Percentiles rank a stretch among this genome's conserved stretches.
phyloP scores from a whole-genome alignment of 2,113 vertebrate species.

The Rousettus leschenaultii region DNA sequence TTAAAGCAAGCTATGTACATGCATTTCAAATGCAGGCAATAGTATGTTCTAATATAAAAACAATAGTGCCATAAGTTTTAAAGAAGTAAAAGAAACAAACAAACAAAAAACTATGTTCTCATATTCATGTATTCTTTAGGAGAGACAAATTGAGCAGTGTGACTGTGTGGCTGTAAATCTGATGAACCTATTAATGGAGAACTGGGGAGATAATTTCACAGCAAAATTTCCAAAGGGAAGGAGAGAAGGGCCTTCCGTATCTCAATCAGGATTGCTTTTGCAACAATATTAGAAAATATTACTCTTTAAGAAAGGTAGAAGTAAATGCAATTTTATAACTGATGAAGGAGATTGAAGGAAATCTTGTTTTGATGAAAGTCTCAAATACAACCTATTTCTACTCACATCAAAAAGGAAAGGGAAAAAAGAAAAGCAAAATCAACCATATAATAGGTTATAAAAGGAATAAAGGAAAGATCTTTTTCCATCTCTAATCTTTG shows the following conservation, averaged over 20 bases:
- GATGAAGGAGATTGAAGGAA: not conserved
- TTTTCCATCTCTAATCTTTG: not conserved
- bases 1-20: not conserved
- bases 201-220: not conserved
- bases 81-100: not conserved
- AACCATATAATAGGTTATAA: not conserved
- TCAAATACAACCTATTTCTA: slow-evolving; percentile 12
- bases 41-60: not conserved
- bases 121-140: not conserved
- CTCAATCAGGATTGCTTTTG: not conserved
- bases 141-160: not conserved
- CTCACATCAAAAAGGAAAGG: not conserved
- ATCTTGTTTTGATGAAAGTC: not conserved
- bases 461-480: not conserved
- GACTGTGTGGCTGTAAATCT: not conserved
- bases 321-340: not conserved
- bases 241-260: not conserved
- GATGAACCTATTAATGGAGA: not conserved
- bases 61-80: not conserved
- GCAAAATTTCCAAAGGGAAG: not conserved
- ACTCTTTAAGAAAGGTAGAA: not conserved
- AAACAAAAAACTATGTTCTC: not conserved
- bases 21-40: not conserved
- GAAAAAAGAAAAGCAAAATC: slow-evolving; percentile 27
- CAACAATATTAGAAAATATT: not conserved